These are phyloP conservation scores for Acromyrmex heyeri DNA, from an alignment of 1,140 invertebrate species.

Conservation along the genomic window DNA sequence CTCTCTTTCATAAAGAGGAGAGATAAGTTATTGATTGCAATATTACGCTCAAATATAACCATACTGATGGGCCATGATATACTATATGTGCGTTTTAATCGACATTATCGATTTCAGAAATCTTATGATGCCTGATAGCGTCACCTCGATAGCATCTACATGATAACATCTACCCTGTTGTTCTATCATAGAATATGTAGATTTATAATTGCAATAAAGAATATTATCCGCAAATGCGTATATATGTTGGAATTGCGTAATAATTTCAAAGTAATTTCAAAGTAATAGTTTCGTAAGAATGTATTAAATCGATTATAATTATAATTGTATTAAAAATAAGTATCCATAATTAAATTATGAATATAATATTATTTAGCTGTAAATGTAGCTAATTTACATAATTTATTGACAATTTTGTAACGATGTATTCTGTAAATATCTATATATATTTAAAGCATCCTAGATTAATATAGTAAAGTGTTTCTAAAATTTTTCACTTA, in stretches of 20 bases:
- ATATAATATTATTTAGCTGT: background rate
- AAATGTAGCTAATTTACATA: background rate
- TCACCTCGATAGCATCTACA: background rate
- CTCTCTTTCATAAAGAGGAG: conserved; percentile 24
- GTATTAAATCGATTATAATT: background rate
- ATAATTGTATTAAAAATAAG: conserved; percentile 1
- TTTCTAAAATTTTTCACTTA: background rate
- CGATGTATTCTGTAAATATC: background rate
- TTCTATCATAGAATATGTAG: background rate
- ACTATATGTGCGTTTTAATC: conserved; percentile 9
- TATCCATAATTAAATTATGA: background rate
- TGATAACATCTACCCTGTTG: background rate
- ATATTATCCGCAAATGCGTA: background rate
- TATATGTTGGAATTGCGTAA: background rate
- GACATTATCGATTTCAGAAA: conserved; percentile 31
- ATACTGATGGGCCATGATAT: background rate
- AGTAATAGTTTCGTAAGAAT: background rate
- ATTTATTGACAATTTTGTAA: background rate
- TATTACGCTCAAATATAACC: background rate
- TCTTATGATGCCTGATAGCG: conserved; percentile 28
- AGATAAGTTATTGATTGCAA: conserved; percentile 52
- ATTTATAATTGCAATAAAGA: background rate
- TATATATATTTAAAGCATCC: background rate
- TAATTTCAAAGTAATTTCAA: background rate
- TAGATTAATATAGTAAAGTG: background rate